phyloP scores from a whole-genome alignment of 2,113 vertebrate species.

The Manacus vitellinus region DNA sequence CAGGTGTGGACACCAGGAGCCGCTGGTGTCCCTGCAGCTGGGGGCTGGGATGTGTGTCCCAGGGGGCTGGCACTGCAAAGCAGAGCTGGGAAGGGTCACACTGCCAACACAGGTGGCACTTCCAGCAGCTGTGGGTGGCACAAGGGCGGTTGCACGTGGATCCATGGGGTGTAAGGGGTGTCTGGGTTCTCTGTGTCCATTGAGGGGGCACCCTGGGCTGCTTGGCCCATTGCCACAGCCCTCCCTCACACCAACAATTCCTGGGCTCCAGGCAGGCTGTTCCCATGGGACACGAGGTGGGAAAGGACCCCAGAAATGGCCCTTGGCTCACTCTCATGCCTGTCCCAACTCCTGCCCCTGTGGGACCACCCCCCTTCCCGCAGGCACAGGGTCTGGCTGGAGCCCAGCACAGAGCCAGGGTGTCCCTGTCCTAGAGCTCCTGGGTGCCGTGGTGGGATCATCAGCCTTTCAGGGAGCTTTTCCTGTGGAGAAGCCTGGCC shows the following conservation, averaged over 20 bases:
- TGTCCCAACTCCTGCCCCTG: background rate
- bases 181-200: fast-evolving
- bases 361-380: background rate
- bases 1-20: background rate
- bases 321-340: background rate
- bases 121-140: background rate
- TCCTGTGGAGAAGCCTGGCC: background rate
- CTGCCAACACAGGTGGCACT: fast-evolving
- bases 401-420: background rate
- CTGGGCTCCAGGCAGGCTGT: background rate
- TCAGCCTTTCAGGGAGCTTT: background rate
- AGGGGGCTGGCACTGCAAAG: background rate
- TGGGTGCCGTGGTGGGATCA: fast-evolving
- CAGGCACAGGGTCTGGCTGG: fast-evolving
- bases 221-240: background rate
- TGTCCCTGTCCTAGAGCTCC: background rate
- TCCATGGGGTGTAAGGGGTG: too few relatives aligned
- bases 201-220: fast-evolving
- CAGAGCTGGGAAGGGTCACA: fast-evolving
- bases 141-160: fast-evolving
- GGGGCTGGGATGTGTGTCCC: fast-evolving
- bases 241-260: background rate
- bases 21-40: fast-evolving
- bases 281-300: background rate
- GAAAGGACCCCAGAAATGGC: background rate